phyloP scores from a whole-genome alignment of 2,797 vertebrate species.

The Galago senegalensis region DNA sequence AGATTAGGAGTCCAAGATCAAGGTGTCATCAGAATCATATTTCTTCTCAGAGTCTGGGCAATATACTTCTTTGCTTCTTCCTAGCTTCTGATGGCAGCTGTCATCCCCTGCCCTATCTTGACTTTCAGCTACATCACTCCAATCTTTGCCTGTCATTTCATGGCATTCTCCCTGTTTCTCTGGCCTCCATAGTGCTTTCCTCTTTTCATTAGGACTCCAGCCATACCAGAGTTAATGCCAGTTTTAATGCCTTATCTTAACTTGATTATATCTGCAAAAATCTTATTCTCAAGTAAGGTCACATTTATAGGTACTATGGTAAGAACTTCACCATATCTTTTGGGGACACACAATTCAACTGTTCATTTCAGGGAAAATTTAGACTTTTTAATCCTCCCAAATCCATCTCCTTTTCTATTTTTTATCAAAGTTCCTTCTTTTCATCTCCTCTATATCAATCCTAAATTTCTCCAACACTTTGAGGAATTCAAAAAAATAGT shows the following conservation, averaged over 20 bases:
- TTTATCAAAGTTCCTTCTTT: not conserved
- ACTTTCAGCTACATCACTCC: not conserved
- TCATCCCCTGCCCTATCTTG: not conserved
- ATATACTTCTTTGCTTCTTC: too few relatives aligned
- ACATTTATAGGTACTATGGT: not conserved
- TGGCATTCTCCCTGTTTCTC: not conserved
- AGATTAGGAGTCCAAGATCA: not conserved
- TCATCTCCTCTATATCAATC: not conserved
- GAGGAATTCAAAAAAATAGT: not conserved
- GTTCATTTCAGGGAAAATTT: not conserved
- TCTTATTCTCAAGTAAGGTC: not conserved
- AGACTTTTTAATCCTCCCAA: slow-evolving; percentile 26
- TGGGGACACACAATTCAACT: not conserved
- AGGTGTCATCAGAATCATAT: not conserved
- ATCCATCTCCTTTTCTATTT: not conserved
- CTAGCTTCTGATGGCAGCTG: not conserved
- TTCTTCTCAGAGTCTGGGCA: not conserved
- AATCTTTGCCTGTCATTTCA: not conserved
- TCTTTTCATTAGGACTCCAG: not conserved
- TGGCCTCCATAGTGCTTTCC: not conserved
- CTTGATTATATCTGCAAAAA: not conserved
- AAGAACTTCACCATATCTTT: not conserved
- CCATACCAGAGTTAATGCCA: not conserved
- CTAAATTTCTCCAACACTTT: not conserved
- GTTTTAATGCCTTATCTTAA: not conserved